Conservation (phyloP, 2,888 invertebrate genomes). For the Neocrepidodera transversa region DNA sequence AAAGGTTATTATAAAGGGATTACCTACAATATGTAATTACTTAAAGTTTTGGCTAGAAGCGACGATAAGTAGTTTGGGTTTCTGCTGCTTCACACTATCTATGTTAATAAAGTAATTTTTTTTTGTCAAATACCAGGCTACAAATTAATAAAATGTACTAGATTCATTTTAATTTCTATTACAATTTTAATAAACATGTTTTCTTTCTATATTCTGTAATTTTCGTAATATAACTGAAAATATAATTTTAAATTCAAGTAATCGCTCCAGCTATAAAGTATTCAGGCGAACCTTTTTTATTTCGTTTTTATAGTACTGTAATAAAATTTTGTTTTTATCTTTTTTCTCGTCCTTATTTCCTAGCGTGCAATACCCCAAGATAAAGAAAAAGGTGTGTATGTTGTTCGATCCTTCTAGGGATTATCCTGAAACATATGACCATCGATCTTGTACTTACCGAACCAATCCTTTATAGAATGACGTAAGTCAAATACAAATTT, state of each 20-base stretch:
- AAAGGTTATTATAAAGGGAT: conserved; percentile 56
- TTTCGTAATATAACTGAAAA: not conserved
- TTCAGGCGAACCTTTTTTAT: not conserved
- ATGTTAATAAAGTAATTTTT: not conserved
- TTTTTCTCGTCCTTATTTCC: not conserved
- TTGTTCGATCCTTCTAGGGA: conserved; percentile 1
- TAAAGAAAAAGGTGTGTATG: conserved; percentile 6
- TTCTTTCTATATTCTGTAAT: no score
- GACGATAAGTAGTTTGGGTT: not conserved
- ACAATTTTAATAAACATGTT: no score
- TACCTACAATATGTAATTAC: conserved; percentile 57
- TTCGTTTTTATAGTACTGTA: not conserved
- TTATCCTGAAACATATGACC: conserved; percentile 9
- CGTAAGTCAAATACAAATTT: conserved; percentile 2
- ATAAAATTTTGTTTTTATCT: not conserved
- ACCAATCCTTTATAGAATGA: not conserved
- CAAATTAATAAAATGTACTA: no score
- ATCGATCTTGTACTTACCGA: conserved; percentile 10
- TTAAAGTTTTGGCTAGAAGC: conserved; percentile 42
- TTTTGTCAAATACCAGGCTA: no score
- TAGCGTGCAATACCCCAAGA: not conserved
- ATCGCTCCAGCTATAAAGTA: not conserved
- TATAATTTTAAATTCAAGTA: not conserved
- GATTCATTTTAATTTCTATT: no score
- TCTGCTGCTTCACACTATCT: not conserved